Conservation (phyloP, 2,113 vertebrate genomes). For the Buteo buteo region DNA sequence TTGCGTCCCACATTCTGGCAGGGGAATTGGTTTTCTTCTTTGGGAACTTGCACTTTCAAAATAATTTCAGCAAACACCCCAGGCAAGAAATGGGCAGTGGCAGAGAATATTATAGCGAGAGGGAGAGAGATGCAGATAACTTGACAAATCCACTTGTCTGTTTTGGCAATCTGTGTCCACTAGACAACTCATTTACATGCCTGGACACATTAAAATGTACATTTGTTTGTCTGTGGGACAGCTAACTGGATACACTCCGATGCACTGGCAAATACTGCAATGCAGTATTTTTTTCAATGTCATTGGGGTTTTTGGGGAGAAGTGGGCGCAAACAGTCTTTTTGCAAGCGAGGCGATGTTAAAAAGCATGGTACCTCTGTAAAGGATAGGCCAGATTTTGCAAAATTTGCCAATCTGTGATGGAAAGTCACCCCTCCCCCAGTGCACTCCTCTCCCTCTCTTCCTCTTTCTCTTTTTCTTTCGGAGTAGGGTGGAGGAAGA, state of each 20-base stretch:
- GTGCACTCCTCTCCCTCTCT: not conserved
- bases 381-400: not conserved
- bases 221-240: slow-evolving; percentile 66
- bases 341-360: not conserved
- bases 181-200: slow-evolving; percentile 59
- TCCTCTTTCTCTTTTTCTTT: not conserved
- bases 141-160: slow-evolving; percentile 53
- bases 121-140: slow-evolving; percentile 12
- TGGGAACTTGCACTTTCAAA: slow-evolving; percentile 4
- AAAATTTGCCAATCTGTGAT: slow-evolving; percentile 2
- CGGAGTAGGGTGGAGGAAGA: not conserved
- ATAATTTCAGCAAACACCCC: slow-evolving; percentile 13
- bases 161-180: slow-evolving; percentile 45
- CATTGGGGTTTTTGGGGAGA: slow-evolving; percentile 66
- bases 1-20: not conserved
- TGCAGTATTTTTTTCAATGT: slow-evolving; percentile 81
- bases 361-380: not conserved
- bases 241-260: slow-evolving; percentile 54
- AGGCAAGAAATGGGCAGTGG: slow-evolving; percentile 32
- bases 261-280: slow-evolving; percentile 75
- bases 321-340: slow-evolving; percentile 6
- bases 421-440: slow-evolving; percentile 30
- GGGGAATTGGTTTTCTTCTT: not conserved
- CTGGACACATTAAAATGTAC: slow-evolving; percentile 58
- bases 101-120: not conserved